phyloP scores from a whole-genome alignment of 2,113 vertebrate species.

The Pomatostomus ruficeps region DNA sequence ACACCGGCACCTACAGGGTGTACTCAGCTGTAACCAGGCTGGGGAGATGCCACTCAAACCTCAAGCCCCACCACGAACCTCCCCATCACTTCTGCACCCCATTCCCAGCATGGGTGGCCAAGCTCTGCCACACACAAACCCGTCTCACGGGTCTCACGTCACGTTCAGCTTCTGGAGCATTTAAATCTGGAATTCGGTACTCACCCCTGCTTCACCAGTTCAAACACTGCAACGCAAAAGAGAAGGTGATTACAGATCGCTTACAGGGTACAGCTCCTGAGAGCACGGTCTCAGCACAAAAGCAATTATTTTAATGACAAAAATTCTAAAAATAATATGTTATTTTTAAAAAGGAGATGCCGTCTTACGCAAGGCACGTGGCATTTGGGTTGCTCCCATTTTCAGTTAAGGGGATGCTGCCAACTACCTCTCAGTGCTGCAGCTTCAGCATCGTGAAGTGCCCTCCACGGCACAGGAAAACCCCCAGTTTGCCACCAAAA shows the following conservation, averaged over 20 bases:
- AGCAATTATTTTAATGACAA: neutral
- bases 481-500: neutral
- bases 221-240: conserved; percentile 85
- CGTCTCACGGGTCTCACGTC: too few species aligned
- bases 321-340: neutral
- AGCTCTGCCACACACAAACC: neutral
- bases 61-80: neutral
- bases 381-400: neutral
- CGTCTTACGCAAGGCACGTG: neutral
- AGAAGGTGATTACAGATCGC: neutral
- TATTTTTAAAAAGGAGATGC: neutral
- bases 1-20: neutral
- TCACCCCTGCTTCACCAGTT: conserved; percentile 96
- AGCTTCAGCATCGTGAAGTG: neutral
- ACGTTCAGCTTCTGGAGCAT: too few species aligned
- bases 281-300: neutral
- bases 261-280: neutral
- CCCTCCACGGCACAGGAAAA: neutral
- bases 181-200: conserved; percentile 32
- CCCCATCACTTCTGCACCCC: neutral
- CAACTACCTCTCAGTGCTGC: neutral
- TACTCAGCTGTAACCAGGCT: neutral
- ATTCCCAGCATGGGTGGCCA: fast-evolving
- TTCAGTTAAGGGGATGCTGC: neutral
- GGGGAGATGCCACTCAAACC: neutral